Evolutionary conservation across 2,113 vertebrate species (phyloP), one percentile per base, ranked within the genome.

Genomic region (Stomatorhinus ivindoensis): DNA sequence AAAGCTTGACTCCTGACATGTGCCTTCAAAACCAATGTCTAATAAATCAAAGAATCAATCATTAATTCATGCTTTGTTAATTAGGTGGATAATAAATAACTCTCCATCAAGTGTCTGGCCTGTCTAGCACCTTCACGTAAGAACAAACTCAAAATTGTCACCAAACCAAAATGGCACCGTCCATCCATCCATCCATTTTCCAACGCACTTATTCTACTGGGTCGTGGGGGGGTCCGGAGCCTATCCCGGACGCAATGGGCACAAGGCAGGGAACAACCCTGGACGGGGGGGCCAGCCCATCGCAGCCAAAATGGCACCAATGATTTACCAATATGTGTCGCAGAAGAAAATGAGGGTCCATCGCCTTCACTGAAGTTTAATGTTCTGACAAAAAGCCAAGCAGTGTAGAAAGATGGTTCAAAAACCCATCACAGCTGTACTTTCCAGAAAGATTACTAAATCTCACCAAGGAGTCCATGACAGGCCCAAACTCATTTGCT

Each of bases 11-110:
- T 80, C 35, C 17, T 19, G 13, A 80, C 73, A 76, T 19, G 69
- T 35, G 31, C 31, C 69, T 19, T 17, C 15, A 76, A 76, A 80
- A 80, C 73, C 73, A 17, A 80, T 39, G 35, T 35, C 17, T 80
- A 80, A 21, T 80, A 42, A 80, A 80, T 42, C n/a, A 69, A 69
- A 69, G 10, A 69, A 69, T 27, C 61, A 69, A 69, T 42, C 73
- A 80, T 80, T 80, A 35, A 80, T 80, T 80, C 73, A 80, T 80
- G 73, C 35, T 80, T 35, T 17, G 73, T 80, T 80, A 80, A 80
- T 80, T 80, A 42, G 35, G 7, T n/a, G 19, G 73, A 39, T 42
- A 19, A 1, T 76, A 24, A 76, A 76, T 76, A 3, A 42, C 17
- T 80, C 42, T 80, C 15, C 27, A 13, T 76, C 13, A 39, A 35